Conservation (phyloP, 1,140 invertebrate genomes). For the Panagrolaimus sp. region DNA sequence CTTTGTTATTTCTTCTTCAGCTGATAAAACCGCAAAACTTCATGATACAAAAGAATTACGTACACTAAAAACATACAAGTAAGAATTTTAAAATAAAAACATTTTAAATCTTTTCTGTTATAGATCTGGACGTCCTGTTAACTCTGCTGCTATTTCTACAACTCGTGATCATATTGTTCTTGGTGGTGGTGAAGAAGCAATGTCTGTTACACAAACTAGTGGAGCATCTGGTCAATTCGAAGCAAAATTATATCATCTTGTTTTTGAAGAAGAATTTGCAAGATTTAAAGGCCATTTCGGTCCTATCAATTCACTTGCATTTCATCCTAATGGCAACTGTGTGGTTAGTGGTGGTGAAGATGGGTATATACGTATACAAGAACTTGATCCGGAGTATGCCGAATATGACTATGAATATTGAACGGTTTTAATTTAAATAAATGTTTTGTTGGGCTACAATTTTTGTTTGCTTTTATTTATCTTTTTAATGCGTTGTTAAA, state of each 20-base stretch:
- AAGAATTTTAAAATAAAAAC: neutral
- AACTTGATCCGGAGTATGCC: constrained; percentile 90
- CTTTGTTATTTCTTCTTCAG: constrained; percentile 52
- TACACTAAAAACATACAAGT: constrained; percentile 54
- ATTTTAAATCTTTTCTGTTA: neutral
- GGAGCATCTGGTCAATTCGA: constrained; percentile 93
- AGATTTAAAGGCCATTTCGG: constrained; percentile 93
- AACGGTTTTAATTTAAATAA: constrained; percentile 4
- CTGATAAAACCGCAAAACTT: constrained; percentile 54
- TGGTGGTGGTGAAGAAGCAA: constrained; percentile 57
- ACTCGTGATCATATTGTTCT: constrained; percentile 55
- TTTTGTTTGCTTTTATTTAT: constrained; percentile 15
- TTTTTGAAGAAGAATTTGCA: constrained; percentile 99
- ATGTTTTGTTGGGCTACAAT: neutral
- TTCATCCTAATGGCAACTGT: constrained; percentile 87
- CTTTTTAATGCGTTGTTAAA: neutral
- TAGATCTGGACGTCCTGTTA: constrained; percentile 56
- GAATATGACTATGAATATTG: constrained; percentile 91
- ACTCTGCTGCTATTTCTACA: constrained; percentile 57
- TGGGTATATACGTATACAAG: constrained; percentile 90
- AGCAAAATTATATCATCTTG: constrained; percentile 90
- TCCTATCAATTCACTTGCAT: constrained; percentile 94
- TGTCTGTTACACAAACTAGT: constrained; percentile 87
- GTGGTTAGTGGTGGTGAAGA: constrained; percentile 93
- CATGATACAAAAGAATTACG: constrained; percentile 47